Base-by-base conservation (phyloP, 2,888 invertebrate genomes). In the Nomada ferruginata region DNA sequence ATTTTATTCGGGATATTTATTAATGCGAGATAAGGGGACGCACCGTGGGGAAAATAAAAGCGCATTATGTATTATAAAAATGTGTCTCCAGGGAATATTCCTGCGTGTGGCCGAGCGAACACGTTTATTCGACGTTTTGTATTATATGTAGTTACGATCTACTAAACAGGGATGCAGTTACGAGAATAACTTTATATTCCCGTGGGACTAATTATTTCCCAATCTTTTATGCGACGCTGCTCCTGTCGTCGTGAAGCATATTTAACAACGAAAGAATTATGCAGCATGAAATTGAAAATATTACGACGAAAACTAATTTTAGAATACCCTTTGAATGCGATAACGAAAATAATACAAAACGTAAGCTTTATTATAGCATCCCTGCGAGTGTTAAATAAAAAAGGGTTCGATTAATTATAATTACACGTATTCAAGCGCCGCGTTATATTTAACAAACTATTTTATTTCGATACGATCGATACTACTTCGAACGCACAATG, bases 161-260 rank as follows among this genome's bases (percentile, higher is more conserved):
- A 26, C 18, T n/a, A n/a, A 23, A 23, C n/a, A 23, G n/a, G 60
- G 42, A 52, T 15, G 23, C 52, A 26, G 59, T 66, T 52, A 52
- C 2, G 50, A 59, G 36, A 66, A 60, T 18, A 42, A 20, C 15
- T 11, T n/a, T 26, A 15, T 55, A 73, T 64, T 13, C 66, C 23
- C 23, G 5, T 15, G 59, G 23, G 26, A 44, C n/a, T 57, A 36
- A 74, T 74, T 74, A 66, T 50, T 66, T 36, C 26, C 15, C 44
- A 66, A 66, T 74, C n/a, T 66, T 59, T 57, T 36, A 57, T 9
- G 18, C 4, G 53, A 64, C 55, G 29, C 18, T 47, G 10, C 55
- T 20, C 9, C 36, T 57, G 20, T 36, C 47, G 13, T 29, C 15
- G 15, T 26, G 11, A 18, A 13, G 20, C 29, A 57, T 13, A 3